Evolutionary conservation across 2,888 invertebrate genomes (phyloP).

Genomic region (Nineta flava): DNA sequence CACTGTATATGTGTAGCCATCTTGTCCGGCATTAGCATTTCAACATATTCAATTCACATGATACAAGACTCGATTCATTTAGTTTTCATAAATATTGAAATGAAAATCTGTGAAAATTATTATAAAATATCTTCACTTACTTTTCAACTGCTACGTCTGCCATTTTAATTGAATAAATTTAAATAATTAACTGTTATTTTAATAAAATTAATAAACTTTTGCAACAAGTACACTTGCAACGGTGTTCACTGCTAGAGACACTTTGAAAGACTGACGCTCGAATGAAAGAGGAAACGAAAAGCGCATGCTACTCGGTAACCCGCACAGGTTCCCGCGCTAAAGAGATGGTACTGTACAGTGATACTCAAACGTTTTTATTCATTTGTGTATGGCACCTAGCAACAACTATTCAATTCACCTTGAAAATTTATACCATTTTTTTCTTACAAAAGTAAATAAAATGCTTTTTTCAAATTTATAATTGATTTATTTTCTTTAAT

Average conservation of each 20-base stretch:
- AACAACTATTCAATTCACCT: not conserved
- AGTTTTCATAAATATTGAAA: not conserved
- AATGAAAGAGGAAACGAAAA: conserved; percentile 12
- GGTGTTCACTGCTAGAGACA: conserved; percentile 2
- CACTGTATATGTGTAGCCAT: not conserved
- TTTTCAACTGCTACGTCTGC: conserved; percentile 45
- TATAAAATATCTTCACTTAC: conserved; percentile 33
- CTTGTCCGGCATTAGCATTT: not conserved
- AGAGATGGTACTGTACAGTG: conserved; percentile 10
- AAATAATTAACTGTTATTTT: conserved; percentile 12
- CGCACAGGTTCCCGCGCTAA: conserved; percentile 12
- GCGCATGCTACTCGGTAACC: conserved; percentile 3
- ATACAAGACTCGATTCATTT: not conserved
- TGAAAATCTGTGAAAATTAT: too few species aligned
- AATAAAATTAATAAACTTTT: conserved; percentile 4
- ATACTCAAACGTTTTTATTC: conserved; percentile 10
- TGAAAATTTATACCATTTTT: not conserved
- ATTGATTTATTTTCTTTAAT: not conserved
- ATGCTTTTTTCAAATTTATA: not conserved
- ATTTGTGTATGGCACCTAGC: not conserved
- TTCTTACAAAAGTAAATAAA: too few species aligned
- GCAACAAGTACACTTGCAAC: conserved; percentile 9
- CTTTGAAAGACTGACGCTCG: conserved; percentile 13
- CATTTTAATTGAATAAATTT: conserved; percentile 31
- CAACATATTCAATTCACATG: not conserved